Percentiles rank a stretch among this genome's conserved stretches.
Conservation (phyloP, 2,113 vertebrate genomes). For the Engystomops pustulosus region DNA sequence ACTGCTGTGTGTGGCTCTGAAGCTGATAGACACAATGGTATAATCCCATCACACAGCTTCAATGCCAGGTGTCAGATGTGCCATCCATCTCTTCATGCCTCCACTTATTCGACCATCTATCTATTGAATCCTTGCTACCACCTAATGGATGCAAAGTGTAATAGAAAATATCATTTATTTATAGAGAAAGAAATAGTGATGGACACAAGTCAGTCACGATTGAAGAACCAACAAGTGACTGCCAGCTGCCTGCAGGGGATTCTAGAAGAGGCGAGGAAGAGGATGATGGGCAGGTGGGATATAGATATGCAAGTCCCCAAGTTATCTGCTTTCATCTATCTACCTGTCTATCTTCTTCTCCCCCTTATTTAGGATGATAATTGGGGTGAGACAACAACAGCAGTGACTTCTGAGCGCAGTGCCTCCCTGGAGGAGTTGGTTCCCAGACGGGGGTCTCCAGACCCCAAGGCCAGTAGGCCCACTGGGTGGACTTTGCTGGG, state of each 20-base stretch:
- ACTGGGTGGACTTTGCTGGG: slow-evolving; percentile 84
- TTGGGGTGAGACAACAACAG: slow-evolving; percentile 97
- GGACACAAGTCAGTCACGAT: slow-evolving; percentile 90
- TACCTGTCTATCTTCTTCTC: background rate
- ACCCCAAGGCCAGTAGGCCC: slow-evolving; percentile 81
- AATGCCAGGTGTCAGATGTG: no score
- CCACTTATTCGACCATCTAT: background rate
- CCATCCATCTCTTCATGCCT: background rate
- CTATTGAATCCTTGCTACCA: no score
- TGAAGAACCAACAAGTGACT: slow-evolving; percentile 75
- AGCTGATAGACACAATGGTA: no score
- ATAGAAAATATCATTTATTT: background rate
- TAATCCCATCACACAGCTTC: no score
- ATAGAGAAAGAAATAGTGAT: background rate
- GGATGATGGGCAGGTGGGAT: slow-evolving; percentile 67
- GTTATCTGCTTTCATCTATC: no score
- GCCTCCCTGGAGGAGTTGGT: slow-evolving; percentile 95
- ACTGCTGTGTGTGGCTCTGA: no score
- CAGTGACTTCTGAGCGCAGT: slow-evolving; percentile 95
- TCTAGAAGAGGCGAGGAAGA: slow-evolving; percentile 80
- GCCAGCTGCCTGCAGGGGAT: slow-evolving; percentile 83
- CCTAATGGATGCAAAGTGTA: background rate
- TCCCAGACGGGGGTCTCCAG: slow-evolving; percentile 89
- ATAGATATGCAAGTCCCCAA: background rate
- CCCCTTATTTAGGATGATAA: slow-evolving; percentile 86